Conservation (phyloP, 2,888 invertebrate genomes). For the Furcula furcula region DNA sequence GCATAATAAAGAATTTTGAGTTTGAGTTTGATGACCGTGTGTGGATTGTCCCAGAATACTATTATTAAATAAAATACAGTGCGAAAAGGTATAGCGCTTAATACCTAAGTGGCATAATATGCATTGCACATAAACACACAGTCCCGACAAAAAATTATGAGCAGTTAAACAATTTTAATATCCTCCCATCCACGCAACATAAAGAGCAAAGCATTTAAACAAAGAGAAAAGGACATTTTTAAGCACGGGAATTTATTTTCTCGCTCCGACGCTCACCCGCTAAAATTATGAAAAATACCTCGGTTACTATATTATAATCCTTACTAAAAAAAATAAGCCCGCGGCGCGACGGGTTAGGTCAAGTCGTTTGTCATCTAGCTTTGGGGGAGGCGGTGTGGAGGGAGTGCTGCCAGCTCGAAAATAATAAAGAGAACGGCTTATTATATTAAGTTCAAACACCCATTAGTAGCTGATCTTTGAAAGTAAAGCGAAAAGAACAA, state of each 20-base stretch:
- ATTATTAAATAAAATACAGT: too few species aligned
- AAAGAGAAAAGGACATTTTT: background rate
- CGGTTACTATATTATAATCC: slow-evolving; percentile 23
- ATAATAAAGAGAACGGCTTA: background rate
- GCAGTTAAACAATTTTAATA: background rate
- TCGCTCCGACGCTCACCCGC: background rate
- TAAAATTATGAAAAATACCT: slow-evolving; percentile 26
- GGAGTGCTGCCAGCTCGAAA: background rate
- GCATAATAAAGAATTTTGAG: too few species aligned
- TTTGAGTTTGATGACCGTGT: too few species aligned
- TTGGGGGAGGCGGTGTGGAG: slow-evolving; percentile 4
- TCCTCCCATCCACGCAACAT: background rate
- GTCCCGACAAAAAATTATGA: background rate
- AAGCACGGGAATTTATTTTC: background rate
- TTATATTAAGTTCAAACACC: too few species aligned
- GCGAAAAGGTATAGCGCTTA: too few species aligned
- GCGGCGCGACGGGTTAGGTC: slow-evolving; percentile 32
- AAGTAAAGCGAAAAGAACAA: too few species aligned
- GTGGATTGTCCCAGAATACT: too few species aligned
- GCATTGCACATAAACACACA: too few species aligned
- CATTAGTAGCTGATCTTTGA: too few species aligned
- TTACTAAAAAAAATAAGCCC: slow-evolving; percentile 34
- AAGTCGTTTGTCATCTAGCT: slow-evolving; percentile 43
- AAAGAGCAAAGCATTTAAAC: background rate
- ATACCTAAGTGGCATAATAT: too few species aligned